Base-by-base conservation (phyloP, 2,113 vertebrate genomes). In the Anseranas semipalmata region DNA sequence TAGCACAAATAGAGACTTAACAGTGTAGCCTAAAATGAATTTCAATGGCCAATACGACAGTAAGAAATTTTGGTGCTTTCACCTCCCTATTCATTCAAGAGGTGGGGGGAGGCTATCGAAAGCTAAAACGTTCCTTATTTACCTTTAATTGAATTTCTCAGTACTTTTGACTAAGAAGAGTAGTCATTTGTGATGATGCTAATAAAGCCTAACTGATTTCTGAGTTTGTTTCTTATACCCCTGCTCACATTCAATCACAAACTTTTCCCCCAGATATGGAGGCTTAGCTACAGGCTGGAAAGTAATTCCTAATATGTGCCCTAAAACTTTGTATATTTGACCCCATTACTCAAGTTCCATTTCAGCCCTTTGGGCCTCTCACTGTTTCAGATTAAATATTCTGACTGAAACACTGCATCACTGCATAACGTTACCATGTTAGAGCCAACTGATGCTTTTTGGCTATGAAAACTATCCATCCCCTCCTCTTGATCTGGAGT, bases 291-390 rank as follows among this genome's bases (percentile, higher is more conserved):
- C 46, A 66, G 7, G 4, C 32, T 53, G 12, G 46, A 82, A 74
- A 18, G 21, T 43, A 67, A 9, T 19, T 63, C 52, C 65, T 43
- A 70, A 15, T 2, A 37, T 0, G 2, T 5, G 2, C 2, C 12
- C 27, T 62, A 9, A 3, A 17, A 1, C 27, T 81, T 13, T 53
- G 27, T 53, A 20, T 4, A 32, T 45, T 58, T 78, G 5, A 78
- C 11, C 45, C 68, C 15, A 10, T 24, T 53, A 80, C 7, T 63
- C 5, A 6, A 6, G 28, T 62, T 39, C 77, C 9, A 24, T 20
- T 56, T 85, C 35, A 75, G 46, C 19, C 43, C 22, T 74, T 20
- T 32, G 10, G 33, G 35, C 12, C 37, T 74, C 39, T 55, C 6
- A 2, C 30, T 7, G 6, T 35, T 89, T 70, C 4, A 1, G 55